Evolutionary conservation across 1,140 invertebrate species (phyloP), one percentile per base, ranked within the genome.

Genomic region (Trichonephila clavipes): DNA sequence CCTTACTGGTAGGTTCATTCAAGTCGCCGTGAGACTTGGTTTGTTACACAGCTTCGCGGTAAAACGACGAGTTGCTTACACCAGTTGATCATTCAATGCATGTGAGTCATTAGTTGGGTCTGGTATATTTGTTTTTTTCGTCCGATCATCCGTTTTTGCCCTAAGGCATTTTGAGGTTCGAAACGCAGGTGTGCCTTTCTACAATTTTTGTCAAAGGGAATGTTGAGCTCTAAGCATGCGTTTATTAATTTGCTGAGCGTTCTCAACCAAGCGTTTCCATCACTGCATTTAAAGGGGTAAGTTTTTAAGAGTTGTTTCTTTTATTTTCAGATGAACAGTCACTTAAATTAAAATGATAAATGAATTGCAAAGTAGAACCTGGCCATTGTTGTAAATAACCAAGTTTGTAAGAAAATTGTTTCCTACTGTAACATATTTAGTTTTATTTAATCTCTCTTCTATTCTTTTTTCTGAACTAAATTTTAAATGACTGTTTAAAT

Each of bases 101-200:
- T 24, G n/a, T 69, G 66, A 69, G 66, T 69, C 66, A 69, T 69
- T 69, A 69, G 66, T 69, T 69, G 66, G 24, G 66, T 24, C 21
- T 77, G 28, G 34, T 34, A 19, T 77, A 64, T 64, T 19, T 19
- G 16, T 64, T 64, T 77, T 77, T 69, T 34, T 77, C 34, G 1
- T 77, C 28, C 72, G 16, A 28, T 77, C 34, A 24, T 77, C 28
- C 72, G 72, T 77, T 77, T 34, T 77, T 34, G 34, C 72, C 72
- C 18, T 0, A 34, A 16, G 34, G 72, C 72, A 77, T 40, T 18
- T 77, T 18, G 34, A 28, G 28, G 18, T 77, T 77, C 2, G 18
- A 77, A 28, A 34, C 72, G 72, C 72, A 77, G 72, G 24, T 77
- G 72, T 77, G 72, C 14, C 18, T 77, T 34, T 28, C 51, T 7